Conservation (phyloP, 2,888 invertebrate species). For the Drosophila trichaetosa region DNA sequence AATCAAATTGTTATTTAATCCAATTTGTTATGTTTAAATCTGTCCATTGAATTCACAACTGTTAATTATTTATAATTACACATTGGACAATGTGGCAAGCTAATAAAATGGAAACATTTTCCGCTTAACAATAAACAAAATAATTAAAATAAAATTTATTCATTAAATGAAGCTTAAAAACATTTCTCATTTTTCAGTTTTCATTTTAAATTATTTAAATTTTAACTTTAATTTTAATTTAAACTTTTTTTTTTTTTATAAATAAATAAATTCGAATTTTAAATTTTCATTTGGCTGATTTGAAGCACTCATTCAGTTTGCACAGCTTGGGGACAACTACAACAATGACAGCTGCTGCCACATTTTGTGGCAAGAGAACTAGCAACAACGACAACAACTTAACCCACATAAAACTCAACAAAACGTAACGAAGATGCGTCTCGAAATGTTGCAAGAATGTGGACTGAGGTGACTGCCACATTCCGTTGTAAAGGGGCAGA, state of each 20-base stretch:
- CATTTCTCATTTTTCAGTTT: not conserved
- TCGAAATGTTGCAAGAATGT: constrained; percentile 30
- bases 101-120: not conserved
- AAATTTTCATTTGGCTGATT: not conserved
- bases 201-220: not conserved
- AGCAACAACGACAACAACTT: constrained; percentile 40
- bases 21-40: not conserved
- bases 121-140: too few relatives aligned
- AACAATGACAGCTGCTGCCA: constrained; percentile 44
- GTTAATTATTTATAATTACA: not conserved
- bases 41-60: not conserved
- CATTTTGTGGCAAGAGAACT: constrained; percentile 25
- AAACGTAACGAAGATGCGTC: constrained; percentile 56
- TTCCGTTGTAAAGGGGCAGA: not conserved
- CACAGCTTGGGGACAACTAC: not conserved
- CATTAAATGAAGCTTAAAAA: not conserved
- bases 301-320: not conserved
- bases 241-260: not conserved
- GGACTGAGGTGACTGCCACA: constrained; percentile 36
- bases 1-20: not conserved
- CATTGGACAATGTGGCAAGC: not conserved
- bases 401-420: constrained; percentile 63
- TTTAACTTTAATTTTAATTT: too few relatives aligned
- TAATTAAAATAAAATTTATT: not conserved
- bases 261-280: not conserved